A percentile compares a stretch with the other conserved stretches of the same genome.
These are phyloP conservation scores for Nineta flava DNA, from an alignment of 2,888 invertebrate species.

Conservation along the genomic window DNA sequence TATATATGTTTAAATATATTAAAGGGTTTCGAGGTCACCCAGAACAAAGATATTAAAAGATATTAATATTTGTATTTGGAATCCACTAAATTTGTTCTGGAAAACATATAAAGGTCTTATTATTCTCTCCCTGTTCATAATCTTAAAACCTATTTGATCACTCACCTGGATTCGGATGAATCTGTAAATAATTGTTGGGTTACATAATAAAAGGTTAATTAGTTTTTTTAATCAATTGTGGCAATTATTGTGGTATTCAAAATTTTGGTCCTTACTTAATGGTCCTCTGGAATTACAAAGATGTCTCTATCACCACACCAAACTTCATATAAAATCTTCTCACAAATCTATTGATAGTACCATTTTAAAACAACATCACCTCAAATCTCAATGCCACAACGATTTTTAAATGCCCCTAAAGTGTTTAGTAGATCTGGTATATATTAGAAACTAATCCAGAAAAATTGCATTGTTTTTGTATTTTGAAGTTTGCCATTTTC, in stretches of 20 bases:
- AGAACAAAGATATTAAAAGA: background rate
- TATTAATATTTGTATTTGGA: background rate
- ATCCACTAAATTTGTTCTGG: conserved; percentile 6
- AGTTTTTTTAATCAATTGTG: background rate
- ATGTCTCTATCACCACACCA: no score
- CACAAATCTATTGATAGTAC: no score
- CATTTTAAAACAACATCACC: no score
- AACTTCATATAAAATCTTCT: no score
- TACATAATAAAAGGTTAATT: background rate
- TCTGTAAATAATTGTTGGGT: conserved; percentile 1
- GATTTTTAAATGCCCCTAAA: no score
- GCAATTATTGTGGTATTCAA: background rate
- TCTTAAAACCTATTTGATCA: conserved; percentile 1
- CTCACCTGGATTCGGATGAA: conserved; percentile 3
- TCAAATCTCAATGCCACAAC: no score
- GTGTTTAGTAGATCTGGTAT: no score
- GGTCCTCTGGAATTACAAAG: no score
- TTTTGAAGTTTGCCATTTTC: no score
- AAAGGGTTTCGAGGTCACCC: background rate
- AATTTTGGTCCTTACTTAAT: no score
- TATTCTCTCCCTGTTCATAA: background rate
- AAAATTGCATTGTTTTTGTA: no score
- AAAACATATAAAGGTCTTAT: conserved; percentile 6
- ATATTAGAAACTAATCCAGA: no score
- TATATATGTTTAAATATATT: background rate